A percentile compares a stretch with the other conserved stretches of the same genome.
Conservation (phyloP, 2,113 vertebrate genomes). For the Tetraodon nigroviridis region DNA sequence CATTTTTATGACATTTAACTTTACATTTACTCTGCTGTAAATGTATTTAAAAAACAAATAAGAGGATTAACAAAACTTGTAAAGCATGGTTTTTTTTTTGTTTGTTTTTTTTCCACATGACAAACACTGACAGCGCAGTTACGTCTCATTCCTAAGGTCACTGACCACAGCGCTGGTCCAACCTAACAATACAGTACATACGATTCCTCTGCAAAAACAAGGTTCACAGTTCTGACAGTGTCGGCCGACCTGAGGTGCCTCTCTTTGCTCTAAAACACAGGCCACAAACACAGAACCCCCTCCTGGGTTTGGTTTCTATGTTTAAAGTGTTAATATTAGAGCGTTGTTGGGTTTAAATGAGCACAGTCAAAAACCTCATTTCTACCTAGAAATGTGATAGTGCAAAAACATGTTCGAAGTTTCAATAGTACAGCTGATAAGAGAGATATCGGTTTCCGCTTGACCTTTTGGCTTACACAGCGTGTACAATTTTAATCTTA, state of each 20-base stretch:
- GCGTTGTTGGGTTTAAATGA: no score
- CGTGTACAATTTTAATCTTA: slow-evolving; percentile 16
- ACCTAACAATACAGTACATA: slow-evolving; percentile 39
- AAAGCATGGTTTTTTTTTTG: slow-evolving; percentile 44
- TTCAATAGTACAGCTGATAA: slow-evolving; percentile 1
- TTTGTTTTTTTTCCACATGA: slow-evolving; percentile 45
- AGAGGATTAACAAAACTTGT: slow-evolving; percentile 12
- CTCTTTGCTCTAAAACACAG: slow-evolving; percentile 51
- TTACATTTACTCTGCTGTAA: slow-evolving; percentile 50
- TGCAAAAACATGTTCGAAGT: no score
- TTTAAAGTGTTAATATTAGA: slow-evolving; percentile 39
- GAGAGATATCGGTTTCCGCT: slow-evolving; percentile 17
- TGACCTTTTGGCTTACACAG: slow-evolving; percentile 7
- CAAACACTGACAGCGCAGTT: slow-evolving; percentile 38
- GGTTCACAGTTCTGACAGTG: slow-evolving; percentile 62
- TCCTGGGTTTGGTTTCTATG: slow-evolving; percentile 20
- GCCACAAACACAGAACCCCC: slow-evolving; percentile 41
- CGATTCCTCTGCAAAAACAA: slow-evolving; percentile 46
- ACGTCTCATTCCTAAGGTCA: slow-evolving; percentile 32
- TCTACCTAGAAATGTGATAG: no score
- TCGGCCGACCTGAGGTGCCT: slow-evolving; percentile 37
- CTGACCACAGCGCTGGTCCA: slow-evolving; percentile 23
- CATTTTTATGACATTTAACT: slow-evolving; percentile 37
- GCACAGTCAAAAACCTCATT: no score
- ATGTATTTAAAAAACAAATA: slow-evolving; percentile 48